Percentiles rank a stretch among this genome's conserved stretches.
Evolutionary conservation across 2,113 vertebrate genomes (phyloP).

Genomic region (Toxotes chatareus): DNA sequence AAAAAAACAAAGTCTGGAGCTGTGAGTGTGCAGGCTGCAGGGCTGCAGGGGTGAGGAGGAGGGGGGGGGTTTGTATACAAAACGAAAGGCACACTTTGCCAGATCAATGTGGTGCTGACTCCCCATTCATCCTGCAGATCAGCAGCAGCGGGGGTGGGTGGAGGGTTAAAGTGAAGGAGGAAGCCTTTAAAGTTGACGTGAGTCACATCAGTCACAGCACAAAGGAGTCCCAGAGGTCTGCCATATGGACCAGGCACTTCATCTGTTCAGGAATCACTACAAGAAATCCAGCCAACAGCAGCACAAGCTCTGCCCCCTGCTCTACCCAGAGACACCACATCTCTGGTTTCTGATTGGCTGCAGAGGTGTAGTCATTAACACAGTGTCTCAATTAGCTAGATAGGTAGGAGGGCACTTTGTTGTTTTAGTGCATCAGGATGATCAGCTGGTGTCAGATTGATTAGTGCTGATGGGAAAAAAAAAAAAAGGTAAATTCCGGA

Average conservation of each 20-base stretch:
- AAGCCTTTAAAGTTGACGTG: constrained; percentile 76
- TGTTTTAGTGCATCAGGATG: constrained; percentile 29
- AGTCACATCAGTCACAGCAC: constrained; percentile 79
- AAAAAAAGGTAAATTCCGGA: neutral
- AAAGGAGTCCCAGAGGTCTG: constrained; percentile 74
- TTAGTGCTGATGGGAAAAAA: neutral
- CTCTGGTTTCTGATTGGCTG: constrained; percentile 52
- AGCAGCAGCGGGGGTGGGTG: constrained; percentile 26
- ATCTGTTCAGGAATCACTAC: constrained; percentile 62
- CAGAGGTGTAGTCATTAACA: neutral
- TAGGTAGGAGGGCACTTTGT: constrained; percentile 25
- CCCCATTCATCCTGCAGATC: constrained; percentile 56
- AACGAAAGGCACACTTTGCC: constrained; percentile 82
- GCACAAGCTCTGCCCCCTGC: constrained; percentile 1
- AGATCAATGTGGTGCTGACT: constrained; percentile 68
- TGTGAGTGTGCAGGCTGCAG: constrained; percentile 61
- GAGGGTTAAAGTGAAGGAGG: constrained; percentile 59
- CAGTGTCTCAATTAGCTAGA: constrained; percentile 49
- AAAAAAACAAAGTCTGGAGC: constrained; percentile 80
- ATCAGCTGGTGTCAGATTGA: constrained; percentile 1
- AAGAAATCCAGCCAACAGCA: constrained; percentile 53
- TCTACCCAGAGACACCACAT: constrained; percentile 49
- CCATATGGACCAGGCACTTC: constrained; percentile 79
- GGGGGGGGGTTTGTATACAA: constrained; percentile 63
- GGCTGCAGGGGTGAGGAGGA: constrained; percentile 38